Evolutionary conservation across 2,888 invertebrate genomes (phyloP), one percentile per base, ranked within the genome.

Genomic region (Drosophila paranaensis): DNA sequence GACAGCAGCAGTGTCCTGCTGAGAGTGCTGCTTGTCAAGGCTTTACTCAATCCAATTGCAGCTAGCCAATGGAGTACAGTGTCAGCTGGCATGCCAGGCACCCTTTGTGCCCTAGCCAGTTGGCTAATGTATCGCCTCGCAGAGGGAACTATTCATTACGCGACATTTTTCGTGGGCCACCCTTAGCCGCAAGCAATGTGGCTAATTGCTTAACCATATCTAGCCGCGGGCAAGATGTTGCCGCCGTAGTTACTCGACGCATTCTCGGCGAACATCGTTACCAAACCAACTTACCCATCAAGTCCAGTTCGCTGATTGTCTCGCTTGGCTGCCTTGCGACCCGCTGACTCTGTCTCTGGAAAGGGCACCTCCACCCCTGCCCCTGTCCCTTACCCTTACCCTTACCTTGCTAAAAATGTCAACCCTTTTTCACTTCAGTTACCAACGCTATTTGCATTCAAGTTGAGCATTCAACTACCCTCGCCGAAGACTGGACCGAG

Each of bases 291-390:
- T 69, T 77, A 45, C 68, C 65, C 83, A 89, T 89, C 79, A 87
- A 84, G 78, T 84, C 74, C 87, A 88, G 83, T 76, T 84, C 87
- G 87, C 82, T 84, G 87, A 84, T 63, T 87, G 78, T 73, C 81
- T 71, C 83, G 89, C 83, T 88, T 86, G 81, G 84, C 57, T 87
- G 85, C 63, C 63, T 48, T 6, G 30, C 30, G 25, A 48, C 54
- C 61, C 60, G 3, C 46, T 30, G 39, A 40, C 27, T 11, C 37
- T 55, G 39, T 30, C 27, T 16, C 37, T 27, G 54, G 25, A 14
- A 27, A n/a, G 39, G 25, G 55, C 14, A 58, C 53, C 46, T 35
- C 48, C n/a, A 8, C 37, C 37, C 20, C 16, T 35, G 11, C 27
- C 35, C 27, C n/a, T 35, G 4, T n/a, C 35, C 13, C 2, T 20